Evolutionary conservation across 2,888 invertebrate species (phyloP).

Genomic region (Drosophila longiperda): DNA sequence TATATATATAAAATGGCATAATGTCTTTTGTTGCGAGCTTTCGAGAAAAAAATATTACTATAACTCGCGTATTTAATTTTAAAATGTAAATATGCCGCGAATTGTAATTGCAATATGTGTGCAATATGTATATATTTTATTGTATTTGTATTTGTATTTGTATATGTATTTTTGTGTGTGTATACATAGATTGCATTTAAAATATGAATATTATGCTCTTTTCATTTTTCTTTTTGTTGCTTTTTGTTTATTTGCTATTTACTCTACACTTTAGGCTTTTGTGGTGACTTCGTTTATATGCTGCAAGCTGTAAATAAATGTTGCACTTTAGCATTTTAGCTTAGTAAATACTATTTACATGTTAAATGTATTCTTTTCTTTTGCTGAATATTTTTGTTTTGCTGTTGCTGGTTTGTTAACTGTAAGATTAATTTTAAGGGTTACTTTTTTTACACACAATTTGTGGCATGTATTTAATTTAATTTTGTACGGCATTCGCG

Average conservation of each 20-base stretch:
- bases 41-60: constrained; percentile 42
- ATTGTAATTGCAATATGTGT: constrained; percentile 48
- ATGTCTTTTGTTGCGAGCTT: constrained; percentile 50
- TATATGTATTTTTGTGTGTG: constrained; percentile 49
- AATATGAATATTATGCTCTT: constrained; percentile 71
- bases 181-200: constrained; percentile 63
- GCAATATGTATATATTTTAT: constrained; percentile 39
- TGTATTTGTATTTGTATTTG: constrained; percentile 8
- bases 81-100: constrained; percentile 64
- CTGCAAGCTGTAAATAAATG: constrained; percentile 77
- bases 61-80: constrained; percentile 12
- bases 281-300: constrained; percentile 73
- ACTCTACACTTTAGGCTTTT: constrained; percentile 69
- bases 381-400: constrained; percentile 10
- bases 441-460: constrained; percentile 9
- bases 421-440: constrained; percentile 10
- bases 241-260: constrained; percentile 37
- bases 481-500: constrained; percentile 66
- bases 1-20: constrained; percentile 25
- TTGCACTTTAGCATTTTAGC: constrained; percentile 55
- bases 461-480: constrained; percentile 1
- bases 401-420: constrained; percentile 19
- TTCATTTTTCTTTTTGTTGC: not conserved
- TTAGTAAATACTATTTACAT: constrained; percentile 69
- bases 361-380: constrained; percentile 39